Evolutionary conservation across 2,888 invertebrate genomes (phyloP).

Genomic region (Mythimna albipuncta): DNA sequence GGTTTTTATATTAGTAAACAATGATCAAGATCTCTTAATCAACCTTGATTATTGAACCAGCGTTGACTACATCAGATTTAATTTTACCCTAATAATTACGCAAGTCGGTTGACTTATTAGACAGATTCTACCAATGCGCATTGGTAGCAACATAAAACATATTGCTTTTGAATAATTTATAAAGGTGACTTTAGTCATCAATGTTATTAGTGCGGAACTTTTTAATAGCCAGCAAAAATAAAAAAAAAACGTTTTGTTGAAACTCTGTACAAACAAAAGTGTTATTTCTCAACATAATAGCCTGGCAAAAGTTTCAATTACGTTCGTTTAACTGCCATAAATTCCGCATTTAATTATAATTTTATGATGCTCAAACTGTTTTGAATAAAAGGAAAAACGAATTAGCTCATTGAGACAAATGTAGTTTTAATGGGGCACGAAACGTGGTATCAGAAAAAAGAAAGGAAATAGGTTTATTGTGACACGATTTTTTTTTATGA

Average conservation of each 20-base stretch:
- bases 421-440: background rate
- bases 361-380: conserved; percentile 32
- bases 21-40: no score
- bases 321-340: conserved; percentile 36
- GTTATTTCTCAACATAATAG: conserved; percentile 45
- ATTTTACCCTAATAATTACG: no score
- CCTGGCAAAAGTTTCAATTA: conserved; percentile 48
- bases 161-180: conserved; percentile 38
- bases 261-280: conserved; percentile 46
- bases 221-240: conserved; percentile 36
- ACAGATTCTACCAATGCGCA: background rate
- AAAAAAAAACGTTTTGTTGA: conserved; percentile 33
- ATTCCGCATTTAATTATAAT: conserved; percentile 41
- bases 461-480: no score
- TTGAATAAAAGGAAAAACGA: conserved; percentile 14
- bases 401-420: background rate
- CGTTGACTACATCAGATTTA: no score
- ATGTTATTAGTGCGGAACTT: conserved; percentile 38
- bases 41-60: no score
- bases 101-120: no score
- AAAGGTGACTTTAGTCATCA: conserved; percentile 26
- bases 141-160: conserved; percentile 23
- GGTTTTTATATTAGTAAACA: no score
- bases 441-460: no score
- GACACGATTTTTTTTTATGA: no score